phyloP scores from a whole-genome alignment of 2,888 invertebrate genomes.

The Bombyx huttoni region DNA sequence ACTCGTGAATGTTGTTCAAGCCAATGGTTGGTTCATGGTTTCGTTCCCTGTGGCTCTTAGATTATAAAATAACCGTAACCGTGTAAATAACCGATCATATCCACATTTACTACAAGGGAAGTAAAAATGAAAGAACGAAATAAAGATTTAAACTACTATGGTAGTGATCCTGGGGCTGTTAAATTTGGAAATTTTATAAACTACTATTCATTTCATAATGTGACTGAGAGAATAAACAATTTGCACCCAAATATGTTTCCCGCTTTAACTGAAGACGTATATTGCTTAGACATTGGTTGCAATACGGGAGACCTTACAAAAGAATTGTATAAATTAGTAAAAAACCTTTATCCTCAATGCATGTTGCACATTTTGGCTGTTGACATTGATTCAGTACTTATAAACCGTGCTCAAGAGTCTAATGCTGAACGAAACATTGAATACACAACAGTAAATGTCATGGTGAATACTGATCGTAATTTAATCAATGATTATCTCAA shows the following conservation, averaged over 20 bases:
- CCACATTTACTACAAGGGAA: too few relatives aligned
- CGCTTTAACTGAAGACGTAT: constrained; percentile 20
- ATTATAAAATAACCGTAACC: too few relatives aligned
- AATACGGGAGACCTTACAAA: constrained; percentile 84
- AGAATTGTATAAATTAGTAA: constrained; percentile 67
- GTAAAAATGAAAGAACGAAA: neutral
- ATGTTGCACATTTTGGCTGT: constrained; percentile 74
- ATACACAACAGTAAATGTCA: constrained; percentile 75
- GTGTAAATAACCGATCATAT: too few relatives aligned
- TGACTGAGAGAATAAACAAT: constrained; percentile 76
- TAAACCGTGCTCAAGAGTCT: constrained; percentile 75
- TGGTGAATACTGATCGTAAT: constrained; percentile 42
- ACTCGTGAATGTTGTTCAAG: too few relatives aligned
- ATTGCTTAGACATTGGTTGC: constrained; percentile 82
- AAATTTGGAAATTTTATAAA: constrained; percentile 89
- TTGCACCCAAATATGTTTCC: constrained; percentile 59
- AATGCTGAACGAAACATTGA: constrained; percentile 55
- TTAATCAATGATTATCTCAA: constrained; percentile 61
- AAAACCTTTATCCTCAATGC: constrained; percentile 35
- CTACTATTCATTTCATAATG: constrained; percentile 86
- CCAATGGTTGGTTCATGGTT: too few relatives aligned
- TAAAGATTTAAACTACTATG: constrained; percentile 50
- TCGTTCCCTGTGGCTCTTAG: too few relatives aligned
- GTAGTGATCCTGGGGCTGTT: constrained; percentile 82
- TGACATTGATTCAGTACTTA: constrained; percentile 81